phyloP scores from a whole-genome alignment of 2,797 vertebrate species.

The Siniperca obscura region DNA sequence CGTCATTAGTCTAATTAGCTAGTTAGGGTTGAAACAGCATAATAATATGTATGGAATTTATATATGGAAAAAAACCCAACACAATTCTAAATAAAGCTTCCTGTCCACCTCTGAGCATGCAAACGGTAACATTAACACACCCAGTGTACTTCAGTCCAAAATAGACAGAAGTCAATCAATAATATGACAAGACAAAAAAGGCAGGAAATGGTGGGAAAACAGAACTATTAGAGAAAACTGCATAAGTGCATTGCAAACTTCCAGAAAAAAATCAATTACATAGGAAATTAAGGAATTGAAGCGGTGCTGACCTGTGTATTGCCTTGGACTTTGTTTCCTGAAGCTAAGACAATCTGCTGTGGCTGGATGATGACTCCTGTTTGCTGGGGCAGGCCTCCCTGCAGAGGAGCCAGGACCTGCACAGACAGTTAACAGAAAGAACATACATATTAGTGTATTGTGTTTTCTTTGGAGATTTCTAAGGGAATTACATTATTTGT shows the following conservation, averaged over 20 bases:
- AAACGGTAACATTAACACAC: background rate
- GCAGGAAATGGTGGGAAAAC: background rate
- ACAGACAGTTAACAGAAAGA: background rate
- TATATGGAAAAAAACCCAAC: background rate
- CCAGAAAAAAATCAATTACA: background rate
- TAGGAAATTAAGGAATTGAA: background rate
- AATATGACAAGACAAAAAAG: background rate
- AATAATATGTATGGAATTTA: background rate
- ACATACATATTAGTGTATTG: background rate
- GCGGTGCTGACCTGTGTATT: constrained; percentile 87
- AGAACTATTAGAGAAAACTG: background rate
- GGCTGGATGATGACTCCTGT: constrained; percentile 99
- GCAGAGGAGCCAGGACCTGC: constrained; percentile 94
- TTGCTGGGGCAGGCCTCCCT: constrained; percentile 94
- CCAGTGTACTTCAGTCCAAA: background rate
- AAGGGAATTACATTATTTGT: background rate
- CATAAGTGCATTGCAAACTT: background rate
- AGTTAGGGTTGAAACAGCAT: background rate
- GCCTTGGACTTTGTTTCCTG: constrained; percentile 91
- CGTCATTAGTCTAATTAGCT: background rate
- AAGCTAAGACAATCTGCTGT: constrained; percentile 95
- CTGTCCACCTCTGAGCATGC: background rate
- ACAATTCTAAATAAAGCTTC: background rate
- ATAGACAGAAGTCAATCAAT: background rate
- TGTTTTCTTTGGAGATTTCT: background rate